Evolutionary conservation across 2,888 invertebrate genomes (phyloP).

Genomic region (Pyrochroa serraticornis): DNA sequence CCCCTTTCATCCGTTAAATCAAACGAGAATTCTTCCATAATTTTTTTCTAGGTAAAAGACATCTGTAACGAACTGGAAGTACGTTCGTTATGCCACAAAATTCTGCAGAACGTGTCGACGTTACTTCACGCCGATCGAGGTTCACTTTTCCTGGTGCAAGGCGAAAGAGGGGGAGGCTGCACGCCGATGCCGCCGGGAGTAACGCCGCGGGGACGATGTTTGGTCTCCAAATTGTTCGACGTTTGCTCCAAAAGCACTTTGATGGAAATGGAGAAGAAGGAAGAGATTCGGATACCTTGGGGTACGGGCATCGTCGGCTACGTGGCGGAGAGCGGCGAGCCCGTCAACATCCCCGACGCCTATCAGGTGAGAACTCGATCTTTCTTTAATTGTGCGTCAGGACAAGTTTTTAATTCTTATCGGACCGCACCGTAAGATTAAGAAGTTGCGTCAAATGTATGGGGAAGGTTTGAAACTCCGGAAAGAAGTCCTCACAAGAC

Average conservation of each 20-base stretch:
- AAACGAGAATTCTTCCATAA: background rate
- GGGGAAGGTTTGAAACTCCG: no score
- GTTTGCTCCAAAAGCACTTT: constrained; percentile 92
- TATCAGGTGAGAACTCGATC: constrained; percentile 72
- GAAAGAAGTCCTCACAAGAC: no score
- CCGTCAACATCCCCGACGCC: constrained; percentile 94
- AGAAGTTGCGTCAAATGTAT: no score
- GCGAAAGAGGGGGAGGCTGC: constrained; percentile 60
- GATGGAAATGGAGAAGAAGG: constrained; percentile 89
- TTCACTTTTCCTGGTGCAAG: constrained; percentile 89
- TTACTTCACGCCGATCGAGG: constrained; percentile 91
- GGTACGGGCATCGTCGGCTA: constrained; percentile 94
- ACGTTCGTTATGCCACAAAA: constrained; percentile 92
- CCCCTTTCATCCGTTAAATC: background rate
- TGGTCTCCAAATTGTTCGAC: constrained; percentile 94
- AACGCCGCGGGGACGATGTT: constrained; percentile 65
- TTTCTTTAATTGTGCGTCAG: no score
- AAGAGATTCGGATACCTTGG: constrained; percentile 93
- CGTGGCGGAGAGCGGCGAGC: constrained; percentile 90
- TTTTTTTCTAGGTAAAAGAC: constrained; percentile 76
- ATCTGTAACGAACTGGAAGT: constrained; percentile 96
- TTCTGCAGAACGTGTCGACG: constrained; percentile 92
- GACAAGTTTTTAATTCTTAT: no score
- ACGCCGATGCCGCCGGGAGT: constrained; percentile 53
- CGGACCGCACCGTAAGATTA: no score